Evolutionary conservation across 2,797 vertebrate species (phyloP), one percentile per base, ranked within the genome.

Genomic region (Enteromius thamalakanensis): DNA sequence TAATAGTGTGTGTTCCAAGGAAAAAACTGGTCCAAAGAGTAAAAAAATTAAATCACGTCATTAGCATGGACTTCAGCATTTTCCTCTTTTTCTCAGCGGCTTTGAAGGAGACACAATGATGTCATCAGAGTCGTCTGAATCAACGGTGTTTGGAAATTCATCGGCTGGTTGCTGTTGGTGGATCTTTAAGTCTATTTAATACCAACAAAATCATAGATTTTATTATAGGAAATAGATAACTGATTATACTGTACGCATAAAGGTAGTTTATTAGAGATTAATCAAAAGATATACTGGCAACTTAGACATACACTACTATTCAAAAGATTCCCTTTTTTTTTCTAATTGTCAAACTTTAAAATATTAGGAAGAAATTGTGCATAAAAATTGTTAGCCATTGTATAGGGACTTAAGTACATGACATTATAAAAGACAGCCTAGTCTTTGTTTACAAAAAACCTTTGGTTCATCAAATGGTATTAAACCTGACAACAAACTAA

Each of bases 51-150:
- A 69, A 70, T 37, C 47, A 55, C 42, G 1, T 53, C 81, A 77
- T 47, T 45, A 19, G 40, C 26, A 42, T 0, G 19, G 64, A 69
- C 26, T 53, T 6, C 90, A 88, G 74, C 67, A 80, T 1, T 79
- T 77, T 87, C 92, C 87, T 87, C 87, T 92, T 86, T 89, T 93
- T 89, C 93, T 95, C 80, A 87, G 7, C 55, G 94, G 92, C 53
- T 92, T 88, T 5, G 93, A 91, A 0, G 95, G 94, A 42, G 95
- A 92, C 81, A 95, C 90, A 0, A 97, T 92, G 21, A 95, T 91
- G 62, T 97, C 96, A 26, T 99, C 97, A 0, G 97, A 98, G 88
- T 98, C 96, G 0, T 98, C 96, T 0, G 96, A 98, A 84, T 91
- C 92, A 32, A 74, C 68, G 17, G 93, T 74, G 19, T 32, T 45